Conservation (phyloP, 2,113 vertebrate species). For the Misgurnus mizolepis region DNA sequence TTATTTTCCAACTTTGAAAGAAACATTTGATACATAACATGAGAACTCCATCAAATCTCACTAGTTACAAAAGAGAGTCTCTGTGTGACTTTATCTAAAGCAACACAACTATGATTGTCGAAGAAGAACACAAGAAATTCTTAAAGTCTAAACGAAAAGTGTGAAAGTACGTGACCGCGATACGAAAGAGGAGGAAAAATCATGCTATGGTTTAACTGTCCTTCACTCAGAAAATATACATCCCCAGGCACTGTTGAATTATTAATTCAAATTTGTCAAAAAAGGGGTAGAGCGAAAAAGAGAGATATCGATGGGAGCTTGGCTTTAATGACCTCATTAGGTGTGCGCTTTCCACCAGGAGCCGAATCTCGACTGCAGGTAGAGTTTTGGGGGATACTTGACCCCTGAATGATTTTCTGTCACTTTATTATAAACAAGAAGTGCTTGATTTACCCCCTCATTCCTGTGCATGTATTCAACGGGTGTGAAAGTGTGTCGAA, state of each 20-base stretch:
- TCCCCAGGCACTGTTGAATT: slow-evolving; percentile 81
- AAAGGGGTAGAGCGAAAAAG: slow-evolving; percentile 60
- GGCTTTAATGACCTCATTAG: slow-evolving; percentile 81
- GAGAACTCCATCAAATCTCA: no score
- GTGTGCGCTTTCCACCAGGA: slow-evolving; percentile 69
- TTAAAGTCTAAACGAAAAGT: slow-evolving; percentile 37
- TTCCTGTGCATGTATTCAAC: slow-evolving; percentile 51
- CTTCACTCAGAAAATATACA: slow-evolving; percentile 81
- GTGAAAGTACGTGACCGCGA: slow-evolving; percentile 35
- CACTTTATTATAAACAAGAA: slow-evolving; percentile 78
- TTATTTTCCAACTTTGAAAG: no score
- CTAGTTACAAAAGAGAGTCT: no score
- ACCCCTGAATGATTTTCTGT: slow-evolving; percentile 79
- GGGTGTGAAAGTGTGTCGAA: slow-evolving; percentile 44
- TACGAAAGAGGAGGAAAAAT: slow-evolving; percentile 49
- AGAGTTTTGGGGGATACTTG: slow-evolving; percentile 72
- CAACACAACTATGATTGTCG: slow-evolving; percentile 19
- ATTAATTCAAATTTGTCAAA: slow-evolving; percentile 85
- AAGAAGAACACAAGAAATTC: slow-evolving; percentile 26
- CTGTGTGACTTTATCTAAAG: not conserved
- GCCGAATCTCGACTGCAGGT: slow-evolving; percentile 69
- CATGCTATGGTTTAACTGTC: slow-evolving; percentile 84
- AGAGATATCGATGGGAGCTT: slow-evolving; percentile 78
- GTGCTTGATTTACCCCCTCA: slow-evolving; percentile 61
- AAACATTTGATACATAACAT: no score